These are phyloP conservation scores for Campoletis raptor DNA, from an alignment of 2,888 invertebrate genomes.

Conservation along the genomic window DNA sequence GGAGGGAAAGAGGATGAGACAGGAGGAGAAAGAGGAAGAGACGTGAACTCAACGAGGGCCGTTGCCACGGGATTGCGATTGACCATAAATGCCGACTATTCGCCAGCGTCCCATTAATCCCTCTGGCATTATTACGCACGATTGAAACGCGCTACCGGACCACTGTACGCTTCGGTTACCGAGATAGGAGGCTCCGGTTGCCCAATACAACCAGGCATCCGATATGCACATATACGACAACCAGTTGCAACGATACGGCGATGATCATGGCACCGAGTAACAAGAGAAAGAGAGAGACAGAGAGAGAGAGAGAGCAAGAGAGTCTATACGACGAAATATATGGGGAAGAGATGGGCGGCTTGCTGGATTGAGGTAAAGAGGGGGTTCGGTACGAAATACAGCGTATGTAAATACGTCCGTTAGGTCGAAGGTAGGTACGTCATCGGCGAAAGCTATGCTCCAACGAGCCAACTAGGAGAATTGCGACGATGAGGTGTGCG, in stretches of 20 bases:
- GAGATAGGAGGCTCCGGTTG: constrained; percentile 46
- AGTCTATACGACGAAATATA: constrained; percentile 48
- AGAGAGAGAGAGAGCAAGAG: constrained; percentile 8
- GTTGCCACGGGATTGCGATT: constrained; percentile 68
- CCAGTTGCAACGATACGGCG: constrained; percentile 36
- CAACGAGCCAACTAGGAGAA: constrained; percentile 54
- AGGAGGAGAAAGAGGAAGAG: constrained; percentile 4
- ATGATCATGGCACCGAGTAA: constrained; percentile 24
- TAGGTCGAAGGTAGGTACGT: constrained; percentile 58
- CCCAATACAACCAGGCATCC: constrained; percentile 36
- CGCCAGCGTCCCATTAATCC: constrained; percentile 71
- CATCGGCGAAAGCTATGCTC: constrained; percentile 50
- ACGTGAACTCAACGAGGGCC: constrained; percentile 47
- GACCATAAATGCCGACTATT: constrained; percentile 73
- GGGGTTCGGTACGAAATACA: constrained; percentile 41
- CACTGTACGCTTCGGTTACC: constrained; percentile 65
- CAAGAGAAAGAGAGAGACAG: constrained; percentile 16
- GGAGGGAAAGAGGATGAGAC: constrained; percentile 25
- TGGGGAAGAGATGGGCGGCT: constrained; percentile 44
- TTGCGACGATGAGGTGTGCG: constrained; percentile 51
- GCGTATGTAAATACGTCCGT: constrained; percentile 69
- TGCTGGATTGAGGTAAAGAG: constrained; percentile 54
- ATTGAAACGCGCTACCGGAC: constrained; percentile 69
- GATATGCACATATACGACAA: constrained; percentile 32
- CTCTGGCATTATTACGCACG: constrained; percentile 71